phyloP scores from a whole-genome alignment of 2,888 invertebrate species.

The Synanthedon vespiformis region DNA sequence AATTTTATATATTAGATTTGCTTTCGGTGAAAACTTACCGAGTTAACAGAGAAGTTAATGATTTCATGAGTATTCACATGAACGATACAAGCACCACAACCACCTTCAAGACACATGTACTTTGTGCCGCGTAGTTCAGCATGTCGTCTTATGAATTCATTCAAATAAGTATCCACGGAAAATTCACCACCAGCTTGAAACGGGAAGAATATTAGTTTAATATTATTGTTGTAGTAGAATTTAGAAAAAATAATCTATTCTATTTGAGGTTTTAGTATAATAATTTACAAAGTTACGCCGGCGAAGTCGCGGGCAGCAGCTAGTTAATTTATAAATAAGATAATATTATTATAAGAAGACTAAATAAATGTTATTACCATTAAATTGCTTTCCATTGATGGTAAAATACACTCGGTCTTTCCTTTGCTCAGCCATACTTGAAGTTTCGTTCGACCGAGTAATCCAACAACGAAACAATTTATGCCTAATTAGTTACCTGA shows the following conservation, averaged over 20 bases:
- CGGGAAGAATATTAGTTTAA: neutral
- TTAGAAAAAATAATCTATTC: too few relatives aligned
- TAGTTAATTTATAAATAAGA: too few relatives aligned
- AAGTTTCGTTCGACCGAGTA: neutral
- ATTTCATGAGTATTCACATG: slow-evolving; percentile 22
- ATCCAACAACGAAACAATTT: too few relatives aligned
- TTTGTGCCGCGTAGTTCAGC: slow-evolving; percentile 73
- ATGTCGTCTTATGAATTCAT: slow-evolving; percentile 67
- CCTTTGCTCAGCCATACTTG: neutral
- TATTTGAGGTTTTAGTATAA: too few relatives aligned
- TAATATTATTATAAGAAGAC: too few relatives aligned
- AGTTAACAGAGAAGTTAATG: slow-evolving; percentile 53
- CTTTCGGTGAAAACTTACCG: slow-evolving; percentile 40
- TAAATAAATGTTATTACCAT: slow-evolving; percentile 13
- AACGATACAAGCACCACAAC: slow-evolving; percentile 74
- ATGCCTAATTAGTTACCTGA: too few relatives aligned
- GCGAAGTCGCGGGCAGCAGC: too few relatives aligned
- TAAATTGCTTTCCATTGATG: slow-evolving; percentile 22
- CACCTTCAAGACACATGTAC: slow-evolving; percentile 76
- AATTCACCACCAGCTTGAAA: slow-evolving; percentile 72
- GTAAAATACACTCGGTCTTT: slow-evolving; percentile 19
- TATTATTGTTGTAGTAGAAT: too few relatives aligned
- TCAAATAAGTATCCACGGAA: slow-evolving; percentile 67
- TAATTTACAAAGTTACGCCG: too few relatives aligned
- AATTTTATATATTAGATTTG: too few relatives aligned